Evolutionary conservation across 2,888 invertebrate genomes (phyloP), one percentile per base, ranked within the genome.

Genomic region (Cataglyphis cursor): DNA sequence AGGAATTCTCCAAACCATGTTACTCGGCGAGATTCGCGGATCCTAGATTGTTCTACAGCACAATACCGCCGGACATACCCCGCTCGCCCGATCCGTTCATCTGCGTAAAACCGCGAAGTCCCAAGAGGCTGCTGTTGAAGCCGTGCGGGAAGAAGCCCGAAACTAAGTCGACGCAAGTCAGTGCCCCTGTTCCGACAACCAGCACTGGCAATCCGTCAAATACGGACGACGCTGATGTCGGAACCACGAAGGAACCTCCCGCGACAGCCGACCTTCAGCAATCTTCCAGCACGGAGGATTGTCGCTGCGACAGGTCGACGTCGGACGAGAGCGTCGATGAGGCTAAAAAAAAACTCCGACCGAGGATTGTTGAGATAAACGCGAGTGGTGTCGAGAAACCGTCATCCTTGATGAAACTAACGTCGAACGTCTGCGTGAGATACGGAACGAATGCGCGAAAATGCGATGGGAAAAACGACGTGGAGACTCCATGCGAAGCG

Each of bases 31-130:
- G 31, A 59, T 82, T 80, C 12, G 88, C 74, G 0, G 84, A 75
- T 3, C 6, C 81, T 1, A 75, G 21, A 1, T 78, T n/a, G 1
- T 9, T 89, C 9, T 90, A 84, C 78, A 66, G 80, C 51, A n/a
- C 12, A 8, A 1, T 80, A 12, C 80, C 81, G 21, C 62, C n/a
- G 6, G 78, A 81, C 38, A 10, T 9, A 12, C 31, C 31, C 3
- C 91, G 92, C 8, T 93, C 93, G 0, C 92, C 93, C 0, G 92
- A 94, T 85, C 94, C 94, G 0, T 93, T 94, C 70, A 44, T 83
- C 38, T 54, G 38, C 6, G 66, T 88, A 0, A 85, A 90, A 41
- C 66, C 87, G 6, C 88, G 89, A 24, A 93, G 70, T 38, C 92
- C 93, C 6, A 93, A 88, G 75, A 90, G 92, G 35, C 81, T 95